These are phyloP conservation scores for Hassar affinis DNA, from an alignment of 2,113 vertebrate genomes.

Conservation along the genomic window DNA sequence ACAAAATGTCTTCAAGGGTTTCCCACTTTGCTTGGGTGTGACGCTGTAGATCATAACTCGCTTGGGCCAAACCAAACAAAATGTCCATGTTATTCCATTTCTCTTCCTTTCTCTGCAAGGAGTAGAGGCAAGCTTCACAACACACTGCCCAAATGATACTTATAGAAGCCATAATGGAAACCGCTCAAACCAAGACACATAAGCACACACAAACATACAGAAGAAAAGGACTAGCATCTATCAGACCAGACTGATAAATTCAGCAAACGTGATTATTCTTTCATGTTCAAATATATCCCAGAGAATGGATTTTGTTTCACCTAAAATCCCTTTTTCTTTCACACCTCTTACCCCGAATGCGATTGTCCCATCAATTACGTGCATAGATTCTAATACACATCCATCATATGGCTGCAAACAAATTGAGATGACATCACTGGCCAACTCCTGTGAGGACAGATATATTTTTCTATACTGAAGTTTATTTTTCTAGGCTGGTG, in stretches of 20 bases:
- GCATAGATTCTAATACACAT: slow-evolving; percentile 77
- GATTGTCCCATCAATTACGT: slow-evolving; percentile 74
- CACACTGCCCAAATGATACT: slow-evolving; percentile 30
- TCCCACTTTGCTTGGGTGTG: slow-evolving; percentile 18
- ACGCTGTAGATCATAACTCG: slow-evolving; percentile 3
- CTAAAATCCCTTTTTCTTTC: slow-evolving; percentile 72
- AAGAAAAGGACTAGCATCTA: slow-evolving; percentile 34
- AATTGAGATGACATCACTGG: slow-evolving; percentile 75
- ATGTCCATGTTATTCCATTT: slow-evolving; percentile 25
- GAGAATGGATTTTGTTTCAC: slow-evolving; percentile 46
- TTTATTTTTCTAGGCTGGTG: slow-evolving; percentile 55
- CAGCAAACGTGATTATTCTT: slow-evolving; percentile 36
- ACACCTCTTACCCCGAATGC: slow-evolving; percentile 67
- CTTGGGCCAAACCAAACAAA: slow-evolving; percentile 30
- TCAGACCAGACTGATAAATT: slow-evolving; percentile 40
- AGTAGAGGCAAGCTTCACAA: slow-evolving; percentile 18
- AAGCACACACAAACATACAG: slow-evolving; percentile 15
- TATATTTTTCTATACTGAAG: slow-evolving; percentile 65
- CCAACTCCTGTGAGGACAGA: slow-evolving; percentile 65
- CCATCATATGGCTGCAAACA: slow-evolving; percentile 72
- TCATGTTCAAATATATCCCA: slow-evolving; percentile 34
- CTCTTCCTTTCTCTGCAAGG: slow-evolving; percentile 2
- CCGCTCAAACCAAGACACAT: slow-evolving; percentile 11
- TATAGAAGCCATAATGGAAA: slow-evolving; percentile 36
- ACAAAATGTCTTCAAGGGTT: slow-evolving; percentile 24